Evolutionary conservation across 64 coral and sea anemone species (phyloP), one percentile per base, ranked within the genome.

Genomic region (Dendrophyllia cribrosa): DNA sequence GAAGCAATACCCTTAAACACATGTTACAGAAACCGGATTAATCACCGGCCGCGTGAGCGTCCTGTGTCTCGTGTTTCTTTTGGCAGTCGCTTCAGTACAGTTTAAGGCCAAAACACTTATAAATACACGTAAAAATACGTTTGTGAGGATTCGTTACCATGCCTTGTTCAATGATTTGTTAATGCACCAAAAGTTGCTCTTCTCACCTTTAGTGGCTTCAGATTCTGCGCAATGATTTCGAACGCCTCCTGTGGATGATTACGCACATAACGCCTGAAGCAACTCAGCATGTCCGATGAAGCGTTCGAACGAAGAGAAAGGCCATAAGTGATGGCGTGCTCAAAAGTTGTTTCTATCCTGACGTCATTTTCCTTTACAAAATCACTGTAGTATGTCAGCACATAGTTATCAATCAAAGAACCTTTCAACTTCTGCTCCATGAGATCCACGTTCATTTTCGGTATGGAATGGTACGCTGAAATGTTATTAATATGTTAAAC

Each of bases 221-320:
- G 78, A 59, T 95, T 93, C 52, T 93, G 93, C 4, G 93, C 94
- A n/a, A 98, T 95, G 50, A 98, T 92, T 64, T 98, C 96, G 43
- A 98, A 98, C 48, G 93, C 90, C 63, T 98, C 96, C 21, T 98
- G 96, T 3, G 96, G 96, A 82, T 98, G 93, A 77, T 98, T 95
- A 11, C 90, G 79, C 7, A 95, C 68, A 72, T 95, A 98, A 2
- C 89, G 73, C 4, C 93, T 66, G 66, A 98, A 93, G 49, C 96
- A 98, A 6, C 88, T 50, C 8, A 93, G 58, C 90, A 91, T 83
- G 16, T 70, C 64, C 6, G 72, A 87, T 20, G 96, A 95, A 11
- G 60, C 88, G 59, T 95, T 95, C 9, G 90, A 74, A 20, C 80
- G 76, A 14, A 95, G 17, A 6, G 79, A 86, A 7, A 98, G 55